Percentiles rank a stretch among this genome's conserved stretches.
These are phyloP conservation scores for Sinosuthora webbiana DNA, from an alignment of 2,113 vertebrate genomes.

Conservation along the genomic window DNA sequence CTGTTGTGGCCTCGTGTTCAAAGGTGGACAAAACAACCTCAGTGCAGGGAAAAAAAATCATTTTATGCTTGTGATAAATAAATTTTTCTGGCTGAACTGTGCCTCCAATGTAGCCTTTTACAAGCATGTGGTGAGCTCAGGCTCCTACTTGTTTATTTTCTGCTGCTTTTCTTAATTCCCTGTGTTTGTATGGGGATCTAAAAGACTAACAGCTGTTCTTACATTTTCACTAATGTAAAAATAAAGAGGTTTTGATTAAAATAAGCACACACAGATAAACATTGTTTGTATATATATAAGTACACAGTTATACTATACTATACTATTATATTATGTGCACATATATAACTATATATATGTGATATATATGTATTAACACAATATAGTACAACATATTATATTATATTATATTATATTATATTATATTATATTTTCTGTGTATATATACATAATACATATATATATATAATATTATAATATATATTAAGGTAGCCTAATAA, in stretches of 20 bases:
- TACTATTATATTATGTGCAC: no score
- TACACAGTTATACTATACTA: neutral
- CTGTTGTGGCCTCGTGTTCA: neutral
- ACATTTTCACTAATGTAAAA: neutral
- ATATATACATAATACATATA: no score
- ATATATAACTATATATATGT: no score
- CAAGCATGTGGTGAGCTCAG: neutral
- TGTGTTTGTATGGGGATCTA: neutral
- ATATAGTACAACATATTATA: no score
- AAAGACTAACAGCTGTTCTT: neutral
- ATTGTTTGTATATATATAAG: accelerated
- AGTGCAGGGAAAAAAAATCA: neutral
- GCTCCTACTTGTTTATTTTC: neutral
- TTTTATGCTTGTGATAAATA: neutral
- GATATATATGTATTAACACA: no score
- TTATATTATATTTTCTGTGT: no score
- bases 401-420: no score
- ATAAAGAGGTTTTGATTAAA: neutral
- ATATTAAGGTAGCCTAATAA: neutral
- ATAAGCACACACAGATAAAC: neutral
- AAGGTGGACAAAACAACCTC: neutral
- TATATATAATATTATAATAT: no score
- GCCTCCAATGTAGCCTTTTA: neutral
- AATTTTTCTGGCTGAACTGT: neutral
- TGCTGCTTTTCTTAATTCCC: neutral